These are phyloP conservation scores for Ibycter americanus DNA, from an alignment of 2,797 vertebrate genomes.

Conservation along the genomic window DNA sequence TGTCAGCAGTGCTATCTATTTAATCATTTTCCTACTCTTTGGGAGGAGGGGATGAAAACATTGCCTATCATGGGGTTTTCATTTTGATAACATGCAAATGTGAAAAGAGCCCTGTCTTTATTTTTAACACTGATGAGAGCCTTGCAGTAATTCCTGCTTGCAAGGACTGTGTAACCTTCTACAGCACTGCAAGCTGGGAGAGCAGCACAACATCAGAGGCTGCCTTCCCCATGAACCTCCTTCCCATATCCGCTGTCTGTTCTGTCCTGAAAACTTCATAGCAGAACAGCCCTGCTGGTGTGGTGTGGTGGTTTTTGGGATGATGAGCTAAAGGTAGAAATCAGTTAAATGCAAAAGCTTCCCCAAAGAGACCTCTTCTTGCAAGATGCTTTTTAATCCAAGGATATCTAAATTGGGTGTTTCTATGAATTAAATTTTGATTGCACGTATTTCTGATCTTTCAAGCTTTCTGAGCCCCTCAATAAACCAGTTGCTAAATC, in stretches of 20 bases:
- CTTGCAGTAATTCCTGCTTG: not conserved
- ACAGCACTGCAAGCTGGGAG: not conserved
- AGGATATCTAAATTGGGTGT: not conserved
- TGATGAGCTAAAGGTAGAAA: not conserved
- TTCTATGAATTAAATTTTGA: not conserved
- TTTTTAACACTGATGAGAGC: not conserved
- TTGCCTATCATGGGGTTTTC: not conserved
- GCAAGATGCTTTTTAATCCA: not conserved
- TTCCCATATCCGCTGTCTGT: rapidly evolving
- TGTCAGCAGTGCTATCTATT: not conserved
- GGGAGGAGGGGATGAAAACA: not conserved
- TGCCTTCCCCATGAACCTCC: not conserved
- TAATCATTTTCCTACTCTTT: not conserved
- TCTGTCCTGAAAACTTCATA: not conserved
- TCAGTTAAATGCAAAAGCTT: not conserved
- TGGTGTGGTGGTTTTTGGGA: not conserved
- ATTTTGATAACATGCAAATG: not conserved
- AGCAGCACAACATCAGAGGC: not conserved
- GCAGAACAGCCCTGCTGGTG: rapidly evolving
- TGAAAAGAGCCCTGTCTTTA: not conserved
- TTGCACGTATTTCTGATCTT: not conserved
- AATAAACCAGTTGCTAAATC: not conserved
- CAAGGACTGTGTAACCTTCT: not conserved
- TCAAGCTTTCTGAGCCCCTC: not conserved
- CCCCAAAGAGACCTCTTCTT: not conserved